Conservation (phyloP, 1,140 invertebrate species). For the Babylonia areolata region DNA sequence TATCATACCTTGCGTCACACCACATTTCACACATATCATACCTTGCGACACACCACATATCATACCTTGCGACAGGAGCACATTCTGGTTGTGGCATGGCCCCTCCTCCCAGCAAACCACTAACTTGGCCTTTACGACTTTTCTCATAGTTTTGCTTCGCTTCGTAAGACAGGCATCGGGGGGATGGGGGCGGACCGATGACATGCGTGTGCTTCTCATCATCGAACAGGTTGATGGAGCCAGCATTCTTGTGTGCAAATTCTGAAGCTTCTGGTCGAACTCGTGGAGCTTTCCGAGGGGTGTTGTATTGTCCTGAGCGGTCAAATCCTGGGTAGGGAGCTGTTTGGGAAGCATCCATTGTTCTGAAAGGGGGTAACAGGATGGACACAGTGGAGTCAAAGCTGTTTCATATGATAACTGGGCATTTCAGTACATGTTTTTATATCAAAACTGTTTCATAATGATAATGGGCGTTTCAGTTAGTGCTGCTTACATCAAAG, state of each 20-base stretch:
- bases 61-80: conserved; percentile 46
- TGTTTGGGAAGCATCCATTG: conserved; percentile 54
- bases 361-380: background rate
- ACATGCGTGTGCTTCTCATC: conserved; percentile 40
- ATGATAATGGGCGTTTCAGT: too few relatives aligned
- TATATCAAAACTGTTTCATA: too few relatives aligned
- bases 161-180: conserved; percentile 57
- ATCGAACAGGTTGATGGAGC: conserved; percentile 61
- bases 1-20: too few relatives aligned
- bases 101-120: conserved; percentile 55
- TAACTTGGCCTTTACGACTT: conserved; percentile 58
- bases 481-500: too few relatives aligned
- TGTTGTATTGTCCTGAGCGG: conserved; percentile 52
- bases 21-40: too few relatives aligned
- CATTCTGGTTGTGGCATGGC: conserved; percentile 52
- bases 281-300: conserved; percentile 55
- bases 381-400: too few relatives aligned
- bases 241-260: conserved; percentile 52
- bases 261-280: conserved; percentile 63
- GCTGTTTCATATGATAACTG: too few relatives aligned
- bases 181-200: conserved; percentile 50
- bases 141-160: conserved; percentile 59
- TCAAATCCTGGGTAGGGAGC: conserved; percentile 68
- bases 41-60: too few relatives aligned
- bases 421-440: too few relatives aligned